Evolutionary conservation across 1,140 invertebrate species (phyloP).

Genomic region (Drosophila lacteicornis): DNA sequence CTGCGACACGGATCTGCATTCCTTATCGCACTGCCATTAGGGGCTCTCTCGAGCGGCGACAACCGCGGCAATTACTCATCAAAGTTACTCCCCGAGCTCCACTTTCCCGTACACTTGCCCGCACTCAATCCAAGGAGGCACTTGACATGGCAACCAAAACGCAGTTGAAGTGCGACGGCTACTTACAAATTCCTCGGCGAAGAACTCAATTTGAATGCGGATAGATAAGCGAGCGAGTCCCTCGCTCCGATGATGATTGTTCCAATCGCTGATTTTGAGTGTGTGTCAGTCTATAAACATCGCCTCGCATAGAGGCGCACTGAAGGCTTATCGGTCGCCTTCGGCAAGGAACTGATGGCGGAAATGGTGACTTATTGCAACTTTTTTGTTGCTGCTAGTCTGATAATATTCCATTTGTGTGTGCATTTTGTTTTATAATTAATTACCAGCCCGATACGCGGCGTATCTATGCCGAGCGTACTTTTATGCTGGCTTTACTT

Average conservation of each 20-base stretch:
- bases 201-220: slow-evolving; percentile 74
- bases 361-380: slow-evolving; percentile 77
- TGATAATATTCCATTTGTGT: slow-evolving; percentile 31
- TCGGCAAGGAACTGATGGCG: slow-evolving; percentile 65
- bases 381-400: slow-evolving; percentile 21
- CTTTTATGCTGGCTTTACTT: slow-evolving; percentile 54
- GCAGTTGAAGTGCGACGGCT: slow-evolving; percentile 73
- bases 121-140: slow-evolving; percentile 41
- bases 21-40: slow-evolving; percentile 66
- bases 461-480: slow-evolving; percentile 28
- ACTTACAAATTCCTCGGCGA: slow-evolving; percentile 60
- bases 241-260: slow-evolving; percentile 66
- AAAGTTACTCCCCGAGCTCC: slow-evolving; percentile 43
- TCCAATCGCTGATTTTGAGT: slow-evolving; percentile 80
- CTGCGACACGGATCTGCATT: slow-evolving; percentile 8
- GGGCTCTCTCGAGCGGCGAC: slow-evolving; percentile 33
- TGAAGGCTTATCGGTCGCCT: slow-evolving; percentile 52
- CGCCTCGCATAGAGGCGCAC: slow-evolving; percentile 37
- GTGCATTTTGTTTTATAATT: slow-evolving; percentile 52
- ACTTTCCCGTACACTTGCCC: slow-evolving; percentile 24
- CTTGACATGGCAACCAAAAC: slow-evolving; percentile 63
- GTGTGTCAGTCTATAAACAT: slow-evolving; percentile 66
- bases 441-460: slow-evolving; percentile 48
- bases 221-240: slow-evolving; percentile 59
- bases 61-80: slow-evolving; percentile 62